A percentile compares a stretch with the other conserved stretches of the same genome.
Evolutionary conservation across 2,113 vertebrate genomes (phyloP).

Genomic region (Puntigrus tetrazona): DNA sequence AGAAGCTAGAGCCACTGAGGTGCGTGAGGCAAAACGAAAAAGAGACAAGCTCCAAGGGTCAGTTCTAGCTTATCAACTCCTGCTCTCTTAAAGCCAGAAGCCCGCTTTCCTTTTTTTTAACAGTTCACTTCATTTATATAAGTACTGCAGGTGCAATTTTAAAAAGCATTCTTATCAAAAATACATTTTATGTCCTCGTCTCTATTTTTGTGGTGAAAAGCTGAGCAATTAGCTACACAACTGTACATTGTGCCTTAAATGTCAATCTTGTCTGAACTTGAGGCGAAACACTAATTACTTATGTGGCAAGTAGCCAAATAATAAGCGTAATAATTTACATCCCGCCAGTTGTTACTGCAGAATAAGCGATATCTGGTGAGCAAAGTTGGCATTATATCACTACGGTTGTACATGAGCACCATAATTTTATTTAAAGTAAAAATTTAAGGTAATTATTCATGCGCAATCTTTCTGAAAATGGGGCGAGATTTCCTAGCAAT

Average conservation of each 20-base stretch:
- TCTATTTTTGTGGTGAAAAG: too few species aligned
- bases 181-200: too few species aligned
- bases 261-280: too few species aligned
- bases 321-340: too few species aligned
- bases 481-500: not conserved
- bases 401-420: not conserved
- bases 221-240: too few species aligned
- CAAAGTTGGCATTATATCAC: not conserved
- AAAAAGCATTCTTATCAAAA: too few species aligned
- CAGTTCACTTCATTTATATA: not conserved
- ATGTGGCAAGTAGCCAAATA: too few species aligned
- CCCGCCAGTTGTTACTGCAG: too few species aligned
- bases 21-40: not conserved
- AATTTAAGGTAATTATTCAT: not conserved
- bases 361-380: too few species aligned
- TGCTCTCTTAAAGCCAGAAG: not conserved
- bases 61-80: not conserved
- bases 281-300: too few species aligned
- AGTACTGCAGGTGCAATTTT: not conserved
- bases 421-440: too few species aligned
- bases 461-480: not conserved
- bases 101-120: not conserved
- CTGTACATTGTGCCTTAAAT: too few species aligned
- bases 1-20: constrained; percentile 21
- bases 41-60: not conserved